A percentile compares a stretch with the other conserved stretches of the same genome.
These are phyloP conservation scores for Gasteruption jaculator DNA, from an alignment of 2,888 invertebrate genomes.

Conservation along the genomic window DNA sequence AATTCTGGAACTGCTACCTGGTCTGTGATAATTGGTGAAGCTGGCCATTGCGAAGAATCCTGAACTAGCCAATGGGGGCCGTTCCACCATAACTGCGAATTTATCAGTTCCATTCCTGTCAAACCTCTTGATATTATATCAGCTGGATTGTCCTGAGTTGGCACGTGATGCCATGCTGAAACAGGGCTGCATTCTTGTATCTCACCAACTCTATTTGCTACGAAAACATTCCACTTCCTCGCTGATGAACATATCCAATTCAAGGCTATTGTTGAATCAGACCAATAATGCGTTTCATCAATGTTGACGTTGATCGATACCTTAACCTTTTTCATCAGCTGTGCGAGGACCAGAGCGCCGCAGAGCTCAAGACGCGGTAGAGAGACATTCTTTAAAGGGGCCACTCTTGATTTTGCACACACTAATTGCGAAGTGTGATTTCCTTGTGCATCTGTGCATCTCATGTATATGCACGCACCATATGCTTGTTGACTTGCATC, in stretches of 20 bases:
- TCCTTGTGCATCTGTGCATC: not conserved
- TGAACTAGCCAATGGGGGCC: too few relatives aligned
- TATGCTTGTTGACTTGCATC: constrained; percentile 21
- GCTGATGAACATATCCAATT: constrained; percentile 20
- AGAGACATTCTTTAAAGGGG: constrained; percentile 7
- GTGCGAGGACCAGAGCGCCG: constrained; percentile 1
- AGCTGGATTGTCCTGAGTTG: too few relatives aligned
- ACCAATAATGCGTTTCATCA: constrained; percentile 9
- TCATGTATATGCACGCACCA: constrained; percentile 22
- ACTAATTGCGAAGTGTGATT: not conserved
- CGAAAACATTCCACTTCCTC: constrained; percentile 13
- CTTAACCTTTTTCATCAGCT: not conserved
- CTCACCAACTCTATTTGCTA: constrained; percentile 19
- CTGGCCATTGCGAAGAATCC: too few relatives aligned
- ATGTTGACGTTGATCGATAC: not conserved
- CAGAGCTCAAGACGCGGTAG: constrained; percentile 14
- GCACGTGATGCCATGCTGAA: too few relatives aligned
- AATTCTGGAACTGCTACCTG: too few relatives aligned
- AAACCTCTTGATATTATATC: too few relatives aligned
- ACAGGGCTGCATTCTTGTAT: too few relatives aligned
- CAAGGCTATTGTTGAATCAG: constrained; percentile 15
- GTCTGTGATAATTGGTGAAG: too few relatives aligned
- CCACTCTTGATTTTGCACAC: constrained; percentile 14
- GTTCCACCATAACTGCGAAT: too few relatives aligned
- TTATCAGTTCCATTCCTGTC: too few relatives aligned